Conservation (phyloP, 2,113 vertebrate genomes). For the Misgurnus mizolepis region DNA sequence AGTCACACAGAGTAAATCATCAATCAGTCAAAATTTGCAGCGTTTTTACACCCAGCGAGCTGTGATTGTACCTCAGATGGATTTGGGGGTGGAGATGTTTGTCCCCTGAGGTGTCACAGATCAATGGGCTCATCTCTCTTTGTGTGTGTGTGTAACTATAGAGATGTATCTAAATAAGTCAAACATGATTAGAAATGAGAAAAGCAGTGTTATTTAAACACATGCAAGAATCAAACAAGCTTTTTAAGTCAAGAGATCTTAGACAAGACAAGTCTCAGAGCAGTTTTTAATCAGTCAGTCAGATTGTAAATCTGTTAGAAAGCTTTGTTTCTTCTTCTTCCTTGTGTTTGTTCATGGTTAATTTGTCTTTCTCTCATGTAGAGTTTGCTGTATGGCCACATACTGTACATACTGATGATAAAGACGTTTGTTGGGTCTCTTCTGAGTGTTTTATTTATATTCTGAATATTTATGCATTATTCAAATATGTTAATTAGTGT, state of each 20-base stretch:
- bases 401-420: neutral
- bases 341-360: slow-evolving; percentile 12
- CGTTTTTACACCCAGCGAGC: slow-evolving; percentile 13
- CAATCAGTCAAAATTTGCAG: slow-evolving; percentile 35
- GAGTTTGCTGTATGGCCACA: neutral
- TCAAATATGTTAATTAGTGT: too few relatives aligned
- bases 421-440: too few relatives aligned
- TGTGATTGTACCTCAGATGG: slow-evolving; percentile 27
- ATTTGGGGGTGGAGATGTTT: slow-evolving; percentile 26
- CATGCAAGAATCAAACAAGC: neutral
- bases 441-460: too few relatives aligned
- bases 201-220: neutral
- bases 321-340: slow-evolving; percentile 26
- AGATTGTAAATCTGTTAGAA: slow-evolving; percentile 21
- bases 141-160: neutral
- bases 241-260: slow-evolving; percentile 2
- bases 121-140: slow-evolving; percentile 31
- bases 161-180: slow-evolving; percentile 12
- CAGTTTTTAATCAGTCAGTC: slow-evolving; percentile 34
- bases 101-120: slow-evolving; percentile 22
- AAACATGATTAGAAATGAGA: slow-evolving; percentile 3
- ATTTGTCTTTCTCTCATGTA: neutral
- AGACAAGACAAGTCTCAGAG: slow-evolving; percentile 8
- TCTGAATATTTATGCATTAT: too few relatives aligned
- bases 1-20: slow-evolving; percentile 31